Base-by-base conservation (phyloP, 2,888 invertebrate species). In the Caenorhabditis panamensis region DNA sequence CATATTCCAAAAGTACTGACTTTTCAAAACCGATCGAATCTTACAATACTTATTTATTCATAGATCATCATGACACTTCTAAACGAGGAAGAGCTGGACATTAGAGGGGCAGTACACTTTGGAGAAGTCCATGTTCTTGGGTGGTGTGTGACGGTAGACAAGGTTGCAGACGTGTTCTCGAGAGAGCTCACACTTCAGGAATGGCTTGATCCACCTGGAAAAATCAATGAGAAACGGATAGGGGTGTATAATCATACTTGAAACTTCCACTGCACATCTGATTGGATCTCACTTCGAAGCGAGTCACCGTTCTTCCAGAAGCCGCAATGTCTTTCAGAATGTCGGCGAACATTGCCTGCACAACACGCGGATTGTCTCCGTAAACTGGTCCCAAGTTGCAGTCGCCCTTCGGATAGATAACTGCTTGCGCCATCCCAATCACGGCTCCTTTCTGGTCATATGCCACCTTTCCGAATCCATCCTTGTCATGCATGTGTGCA, bases 201-300 rank as follows among this genome's bases (percentile, higher is more conserved):
- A 72, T 22, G 72, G 72, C 24, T 54, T 6, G 22, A 72, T 47
- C 72, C 72, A 72, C n/a, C 71, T 71, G 71, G 47, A 71, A 71
- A 13, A 18, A 13, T 41, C 8, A 41, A 13, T 13, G 31, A 31
- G 9, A 31, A 6, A 9, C 31, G 31, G 31, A 31, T 6, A 31
- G 5, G 31, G 31, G 31, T n/a, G n/a, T 49, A 8, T 8, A 0
- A 22, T 22, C 62, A 56, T 22, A 71, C 72, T 6, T 47, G 18
- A 58, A 63, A 49, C 72, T 72, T n/a, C 58, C 61, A 20, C 28
- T 24, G 13, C 47, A 37, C 62, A 44, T 24, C 36, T 62, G 54
- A 22, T 24, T 13, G 13, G 62, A 56, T 56, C 72, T 56, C 20
- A 72, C 63, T 63, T 72, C 72, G 56, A 63, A 72, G 1, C 22